Conservation (phyloP, 2,797 vertebrate species). For the Yasuhikotakia modesta region DNA sequence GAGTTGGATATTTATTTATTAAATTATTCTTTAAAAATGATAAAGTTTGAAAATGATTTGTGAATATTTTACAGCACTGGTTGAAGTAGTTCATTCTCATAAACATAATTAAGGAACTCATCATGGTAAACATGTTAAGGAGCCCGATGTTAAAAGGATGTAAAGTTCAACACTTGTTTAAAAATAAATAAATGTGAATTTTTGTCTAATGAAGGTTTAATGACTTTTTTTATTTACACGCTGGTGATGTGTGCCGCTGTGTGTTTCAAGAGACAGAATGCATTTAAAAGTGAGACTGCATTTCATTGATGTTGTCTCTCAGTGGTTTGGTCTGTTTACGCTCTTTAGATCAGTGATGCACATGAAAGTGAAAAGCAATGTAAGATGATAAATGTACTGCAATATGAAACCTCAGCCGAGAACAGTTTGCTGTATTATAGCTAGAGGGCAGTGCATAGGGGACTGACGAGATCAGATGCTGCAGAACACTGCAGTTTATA, state of each 20-base stretch:
- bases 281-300: not conserved
- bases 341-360: slow-evolving; percentile 30
- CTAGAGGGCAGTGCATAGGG: slow-evolving; percentile 14
- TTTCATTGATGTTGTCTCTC: slow-evolving; percentile 17
- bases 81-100: slow-evolving; percentile 82
- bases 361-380: slow-evolving; percentile 27
- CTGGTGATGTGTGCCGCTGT: slow-evolving; percentile 56
- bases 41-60: slow-evolving; percentile 67
- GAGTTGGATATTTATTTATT: slow-evolving; percentile 96
- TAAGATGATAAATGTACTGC: slow-evolving; percentile 32
- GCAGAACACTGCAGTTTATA: slow-evolving; percentile 25
- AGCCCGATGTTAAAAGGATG: slow-evolving; percentile 98
- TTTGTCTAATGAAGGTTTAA: slow-evolving; percentile 86
- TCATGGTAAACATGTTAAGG: slow-evolving; percentile 82
- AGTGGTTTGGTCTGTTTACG: slow-evolving; percentile 28
- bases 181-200: slow-evolving; percentile 99
- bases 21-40: slow-evolving; percentile 75
- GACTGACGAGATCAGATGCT: not conserved
- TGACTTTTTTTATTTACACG: slow-evolving; percentile 73
- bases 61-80: slow-evolving; percentile 90
- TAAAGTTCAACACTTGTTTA: slow-evolving; percentile 99
- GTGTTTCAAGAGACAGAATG: not conserved
- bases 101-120: slow-evolving; percentile 32
- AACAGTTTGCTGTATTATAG: slow-evolving; percentile 31
- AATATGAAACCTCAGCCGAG: slow-evolving; percentile 23